A percentile compares a stretch with the other conserved stretches of the same genome.
Conservation (phyloP, 2,888 invertebrate species). For the Erebia palarica region DNA sequence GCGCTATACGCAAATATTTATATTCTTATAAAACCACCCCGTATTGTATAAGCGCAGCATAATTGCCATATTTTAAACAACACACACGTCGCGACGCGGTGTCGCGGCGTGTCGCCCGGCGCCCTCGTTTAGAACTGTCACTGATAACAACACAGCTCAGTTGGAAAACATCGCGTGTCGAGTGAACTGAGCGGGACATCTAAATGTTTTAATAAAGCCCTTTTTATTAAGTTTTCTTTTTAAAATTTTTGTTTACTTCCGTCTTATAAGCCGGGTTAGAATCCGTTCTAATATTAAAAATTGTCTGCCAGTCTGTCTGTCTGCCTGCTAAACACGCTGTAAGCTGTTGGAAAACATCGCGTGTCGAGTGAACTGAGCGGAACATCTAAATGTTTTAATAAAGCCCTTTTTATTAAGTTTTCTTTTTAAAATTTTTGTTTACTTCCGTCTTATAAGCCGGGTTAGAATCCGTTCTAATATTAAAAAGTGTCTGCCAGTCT, state of each 20-base stretch:
- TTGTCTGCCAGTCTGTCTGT: too few species aligned
- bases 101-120: constrained; percentile 4
- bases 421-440: too few species aligned
- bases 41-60: constrained; percentile 23
- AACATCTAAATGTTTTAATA: constrained; percentile 15
- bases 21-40: constrained; percentile 32
- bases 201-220: constrained; percentile 10
- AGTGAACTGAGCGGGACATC: constrained; percentile 30
- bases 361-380: constrained; percentile 33
- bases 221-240: not conserved
- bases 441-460: too few species aligned
- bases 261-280: too few species aligned
- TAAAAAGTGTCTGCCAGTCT: too few species aligned
- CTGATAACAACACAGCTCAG: constrained; percentile 36
- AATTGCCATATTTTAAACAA: constrained; percentile 37
- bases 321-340: too few species aligned
- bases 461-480: too few species aligned
- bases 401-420: constrained; percentile 14
- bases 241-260: too few species aligned
- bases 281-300: too few species aligned
- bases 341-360: constrained; percentile 36
- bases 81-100: constrained; percentile 15
- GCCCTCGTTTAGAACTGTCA: constrained; percentile 38
- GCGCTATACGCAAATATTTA: constrained; percentile 23
- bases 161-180: constrained; percentile 36